Conservation (phyloP, 2,888 invertebrate genomes). For the Apotomis betuletana region DNA sequence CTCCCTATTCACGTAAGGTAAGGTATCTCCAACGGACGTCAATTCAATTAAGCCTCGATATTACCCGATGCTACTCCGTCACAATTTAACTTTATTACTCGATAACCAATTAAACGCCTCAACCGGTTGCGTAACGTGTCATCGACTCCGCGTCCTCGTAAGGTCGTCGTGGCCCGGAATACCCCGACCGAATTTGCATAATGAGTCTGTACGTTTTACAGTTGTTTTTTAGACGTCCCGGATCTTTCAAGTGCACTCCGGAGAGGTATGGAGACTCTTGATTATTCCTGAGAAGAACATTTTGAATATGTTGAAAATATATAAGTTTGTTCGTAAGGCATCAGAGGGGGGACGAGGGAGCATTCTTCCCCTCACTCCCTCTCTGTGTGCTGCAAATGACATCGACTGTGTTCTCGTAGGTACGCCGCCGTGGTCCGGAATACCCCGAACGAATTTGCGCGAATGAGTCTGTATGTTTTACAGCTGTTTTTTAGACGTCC, state of each 20-base stretch:
- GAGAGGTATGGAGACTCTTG: background rate
- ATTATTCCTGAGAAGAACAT: no score
- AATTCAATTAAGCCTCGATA: background rate
- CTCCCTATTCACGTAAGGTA: no score
- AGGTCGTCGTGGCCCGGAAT: slow-evolving; percentile 57
- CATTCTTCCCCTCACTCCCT: no score
- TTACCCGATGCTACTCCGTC: background rate
- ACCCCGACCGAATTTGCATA: slow-evolving; percentile 46
- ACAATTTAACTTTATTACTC: slow-evolving; percentile 14
- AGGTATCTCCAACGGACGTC: no score
- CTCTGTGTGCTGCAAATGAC: background rate
- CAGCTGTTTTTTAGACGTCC: no score
- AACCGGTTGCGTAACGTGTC: slow-evolving; percentile 64
- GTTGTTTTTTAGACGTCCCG: slow-evolving; percentile 27
- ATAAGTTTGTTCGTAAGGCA: no score
- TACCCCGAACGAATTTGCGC: no score
- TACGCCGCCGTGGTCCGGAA: background rate
- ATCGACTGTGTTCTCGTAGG: background rate
- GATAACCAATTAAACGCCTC: slow-evolving; percentile 29
- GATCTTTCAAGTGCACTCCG: no score
- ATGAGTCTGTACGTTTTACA: slow-evolving; percentile 32
- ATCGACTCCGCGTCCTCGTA: slow-evolving; percentile 70
- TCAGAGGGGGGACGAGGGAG: no score
- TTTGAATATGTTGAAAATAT: no score
- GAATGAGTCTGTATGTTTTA: background rate